Evolutionary conservation across 2,888 invertebrate genomes (phyloP), one percentile per base, ranked within the genome.

Genomic region (Stenotaenia linearis): DNA sequence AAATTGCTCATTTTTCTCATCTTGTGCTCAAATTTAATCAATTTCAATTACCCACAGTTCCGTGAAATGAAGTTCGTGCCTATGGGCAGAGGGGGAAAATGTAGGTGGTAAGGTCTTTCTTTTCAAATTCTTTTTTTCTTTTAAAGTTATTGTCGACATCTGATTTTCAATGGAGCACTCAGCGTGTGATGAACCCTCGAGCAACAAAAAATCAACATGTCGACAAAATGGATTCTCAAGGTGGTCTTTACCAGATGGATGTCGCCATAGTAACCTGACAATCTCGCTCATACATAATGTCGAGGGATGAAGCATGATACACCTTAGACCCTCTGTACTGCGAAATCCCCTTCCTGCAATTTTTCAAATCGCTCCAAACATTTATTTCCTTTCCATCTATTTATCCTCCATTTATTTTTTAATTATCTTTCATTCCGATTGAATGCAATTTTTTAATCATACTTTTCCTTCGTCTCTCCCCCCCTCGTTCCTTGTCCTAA

Each of bases 211-310:
- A 75, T 75, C 76, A 75, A 75, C 76, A 75, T 75, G 76, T 75
- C 76, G 76, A 37, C 76, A 75, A 75, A 75, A 75, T 75, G 76
- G 76, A 75, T 75, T 75, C 76, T 75, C 76, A 75, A 75, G 76
- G 76, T 75, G 76, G 76, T 75, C 76, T 75, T 77, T 40, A 77
- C 77, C 37, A 77, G 77, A 77, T 77, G 77, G 40, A 37, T 25
- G 77, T 77, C 12, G 50, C 77, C 77, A 77, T 77, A 23, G 50
- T 25, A 77, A 45, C 77, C 77, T n/a, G 40, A 28, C 77, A 77
- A 77, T 77, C 77, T 77, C 77, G 77, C 37, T 77, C 77, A 77
- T 77, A 35, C 45, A 77, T 25, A 77, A 77, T 77, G 75, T 30
- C 75, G 75, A 28, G 25, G 69, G 69, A 69, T 69, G 69, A 69